phyloP scores from a whole-genome alignment of 2,113 vertebrate genomes.

The Percina caprodes region DNA sequence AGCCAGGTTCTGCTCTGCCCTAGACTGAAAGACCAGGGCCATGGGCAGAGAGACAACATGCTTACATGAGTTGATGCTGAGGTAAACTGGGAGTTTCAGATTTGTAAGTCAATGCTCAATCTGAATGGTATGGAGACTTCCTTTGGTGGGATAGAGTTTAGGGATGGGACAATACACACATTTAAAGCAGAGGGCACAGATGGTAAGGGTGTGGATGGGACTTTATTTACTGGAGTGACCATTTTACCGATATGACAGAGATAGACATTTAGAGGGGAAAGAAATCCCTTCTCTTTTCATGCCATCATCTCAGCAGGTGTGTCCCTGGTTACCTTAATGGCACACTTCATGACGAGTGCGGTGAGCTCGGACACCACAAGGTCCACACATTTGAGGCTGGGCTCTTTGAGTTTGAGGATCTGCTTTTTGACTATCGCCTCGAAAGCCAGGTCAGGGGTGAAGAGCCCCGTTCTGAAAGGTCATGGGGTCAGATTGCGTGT shows the following conservation, averaged over 20 bases:
- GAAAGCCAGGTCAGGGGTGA: slow-evolving; percentile 98
- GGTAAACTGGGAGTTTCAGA: slow-evolving; percentile 33
- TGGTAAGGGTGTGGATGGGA: slow-evolving; percentile 27
- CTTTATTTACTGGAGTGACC: slow-evolving; percentile 42
- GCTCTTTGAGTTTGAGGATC: slow-evolving; percentile 98
- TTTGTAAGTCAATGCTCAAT: slow-evolving; percentile 3
- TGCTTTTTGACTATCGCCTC: slow-evolving; percentile 99
- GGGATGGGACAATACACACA: slow-evolving; percentile 28
- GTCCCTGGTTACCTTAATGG: slow-evolving; percentile 89
- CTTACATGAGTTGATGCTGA: slow-evolving; percentile 39
- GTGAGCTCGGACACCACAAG: slow-evolving; percentile 95
- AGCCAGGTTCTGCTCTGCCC: slow-evolving; percentile 22
- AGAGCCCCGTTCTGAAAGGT: slow-evolving; percentile 93
- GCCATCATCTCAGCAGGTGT: slow-evolving; percentile 31
- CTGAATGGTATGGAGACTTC: slow-evolving; percentile 23
- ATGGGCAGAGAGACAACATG: slow-evolving; percentile 3
- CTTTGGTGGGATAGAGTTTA: background rate
- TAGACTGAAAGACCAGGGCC: slow-evolving; percentile 23
- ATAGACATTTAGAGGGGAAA: slow-evolving; percentile 45
- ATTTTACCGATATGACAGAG: slow-evolving; percentile 32
- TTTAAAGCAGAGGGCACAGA: slow-evolving; percentile 22
- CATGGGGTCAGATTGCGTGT: slow-evolving; percentile 55
- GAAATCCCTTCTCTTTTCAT: slow-evolving; percentile 32
- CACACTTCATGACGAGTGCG: slow-evolving; percentile 93
- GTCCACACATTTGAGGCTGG: slow-evolving; percentile 97